Percentiles rank a stretch among this genome's conserved stretches.
These are phyloP conservation scores for Morone chrysops DNA, from an alignment of 2,113 vertebrate species.

Conservation along the genomic window DNA sequence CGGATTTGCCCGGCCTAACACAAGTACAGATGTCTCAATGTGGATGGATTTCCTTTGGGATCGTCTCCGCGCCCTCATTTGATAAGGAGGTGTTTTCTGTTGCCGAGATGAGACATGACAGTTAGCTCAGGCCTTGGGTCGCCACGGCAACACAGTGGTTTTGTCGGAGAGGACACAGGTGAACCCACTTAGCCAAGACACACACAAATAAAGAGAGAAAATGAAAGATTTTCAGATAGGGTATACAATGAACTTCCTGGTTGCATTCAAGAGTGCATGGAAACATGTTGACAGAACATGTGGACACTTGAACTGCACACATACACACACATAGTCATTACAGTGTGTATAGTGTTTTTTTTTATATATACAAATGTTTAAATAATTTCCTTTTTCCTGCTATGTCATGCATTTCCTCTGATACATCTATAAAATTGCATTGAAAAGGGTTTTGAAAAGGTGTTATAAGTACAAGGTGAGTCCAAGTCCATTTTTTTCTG, in stretches of 20 bases:
- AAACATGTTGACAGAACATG: background rate
- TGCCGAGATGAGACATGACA: slow-evolving; percentile 50
- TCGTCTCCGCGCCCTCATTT: slow-evolving; percentile 64
- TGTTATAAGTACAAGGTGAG: too few species aligned
- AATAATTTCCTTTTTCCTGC: background rate
- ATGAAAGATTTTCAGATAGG: slow-evolving; percentile 35
- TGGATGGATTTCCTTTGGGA: slow-evolving; percentile 80
- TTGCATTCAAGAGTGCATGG: background rate
- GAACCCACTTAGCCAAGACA: slow-evolving; percentile 29
- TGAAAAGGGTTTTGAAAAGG: background rate
- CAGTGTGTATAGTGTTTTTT: background rate
- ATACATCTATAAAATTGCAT: background rate
- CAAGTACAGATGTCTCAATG: slow-evolving; percentile 80
- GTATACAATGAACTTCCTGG: background rate
- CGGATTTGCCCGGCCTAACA: slow-evolving; percentile 77
- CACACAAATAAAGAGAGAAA: slow-evolving; percentile 27
- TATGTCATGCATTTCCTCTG: background rate
- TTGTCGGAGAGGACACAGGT: slow-evolving; percentile 27
- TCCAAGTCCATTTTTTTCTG: too few species aligned
- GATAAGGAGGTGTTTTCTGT: slow-evolving; percentile 65
- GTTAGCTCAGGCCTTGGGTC: slow-evolving; percentile 45
- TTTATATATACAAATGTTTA: background rate
- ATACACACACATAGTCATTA: background rate
- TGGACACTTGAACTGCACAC: slow-evolving; percentile 4
- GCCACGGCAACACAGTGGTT: slow-evolving; percentile 56